Conservation (phyloP, 2,797 vertebrate species). For the Tangara arthus region DNA sequence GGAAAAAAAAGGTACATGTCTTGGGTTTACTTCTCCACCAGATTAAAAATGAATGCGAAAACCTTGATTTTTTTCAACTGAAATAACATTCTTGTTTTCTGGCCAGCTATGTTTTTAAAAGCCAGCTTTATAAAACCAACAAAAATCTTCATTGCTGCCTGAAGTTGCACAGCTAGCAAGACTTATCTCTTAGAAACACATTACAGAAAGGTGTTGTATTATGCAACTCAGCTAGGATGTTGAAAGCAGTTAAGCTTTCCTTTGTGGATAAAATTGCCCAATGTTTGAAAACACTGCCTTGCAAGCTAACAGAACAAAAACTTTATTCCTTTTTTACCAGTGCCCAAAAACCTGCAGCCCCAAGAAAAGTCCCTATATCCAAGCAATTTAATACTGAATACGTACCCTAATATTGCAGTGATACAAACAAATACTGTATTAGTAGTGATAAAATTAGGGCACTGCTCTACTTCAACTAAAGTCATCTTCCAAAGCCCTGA, state of each 20-base stretch:
- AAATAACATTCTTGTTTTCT: neutral
- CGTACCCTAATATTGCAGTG: neutral
- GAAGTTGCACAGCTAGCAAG: neutral
- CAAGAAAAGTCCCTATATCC: neutral
- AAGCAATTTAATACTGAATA: neutral
- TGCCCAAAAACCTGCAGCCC: neutral
- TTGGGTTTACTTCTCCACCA: neutral
- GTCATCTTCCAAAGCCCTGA: neutral
- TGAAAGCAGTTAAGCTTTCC: neutral
- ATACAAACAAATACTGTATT: neutral
- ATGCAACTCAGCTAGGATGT: neutral
- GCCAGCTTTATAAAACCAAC: neutral
- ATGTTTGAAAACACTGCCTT: neutral
- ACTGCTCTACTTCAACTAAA: neutral
- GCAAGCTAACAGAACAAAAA: neutral
- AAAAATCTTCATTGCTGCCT: neutral
- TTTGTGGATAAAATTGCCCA: neutral
- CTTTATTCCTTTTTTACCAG: neutral
- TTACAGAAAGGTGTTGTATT: neutral
- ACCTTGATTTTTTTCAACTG: neutral
- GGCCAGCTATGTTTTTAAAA: neutral
- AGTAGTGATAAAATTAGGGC: neutral
- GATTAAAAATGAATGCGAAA: conserved; percentile 25
- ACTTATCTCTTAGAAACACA: neutral
- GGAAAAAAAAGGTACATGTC: neutral